phyloP scores from a whole-genome alignment of 2,113 vertebrate genomes.

The Psilopsiagon aymara region DNA sequence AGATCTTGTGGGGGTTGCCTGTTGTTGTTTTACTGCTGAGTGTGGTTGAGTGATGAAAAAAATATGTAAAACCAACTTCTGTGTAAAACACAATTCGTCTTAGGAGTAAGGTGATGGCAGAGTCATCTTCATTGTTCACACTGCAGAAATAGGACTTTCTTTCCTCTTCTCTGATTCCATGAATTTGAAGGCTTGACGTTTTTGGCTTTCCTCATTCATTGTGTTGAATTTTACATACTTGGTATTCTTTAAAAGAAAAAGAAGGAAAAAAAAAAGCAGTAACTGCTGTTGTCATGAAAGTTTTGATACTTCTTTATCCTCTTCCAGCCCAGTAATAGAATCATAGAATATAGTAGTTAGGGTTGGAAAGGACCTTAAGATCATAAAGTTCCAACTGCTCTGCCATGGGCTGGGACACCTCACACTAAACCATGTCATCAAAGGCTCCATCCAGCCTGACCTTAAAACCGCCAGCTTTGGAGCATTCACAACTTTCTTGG shows the following conservation, averaged over 20 bases:
- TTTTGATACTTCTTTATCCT: not conserved
- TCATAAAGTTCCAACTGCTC: no score
- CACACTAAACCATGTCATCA: no score
- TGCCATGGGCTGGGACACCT: no score
- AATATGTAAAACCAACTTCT: not conserved
- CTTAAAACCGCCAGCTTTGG: no score
- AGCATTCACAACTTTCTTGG: no score
- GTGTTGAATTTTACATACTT: not conserved
- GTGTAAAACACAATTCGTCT: not conserved
- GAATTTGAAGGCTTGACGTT: not conserved
- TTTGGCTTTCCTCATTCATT: not conserved
- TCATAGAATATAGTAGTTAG: not conserved
- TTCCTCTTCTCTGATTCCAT: not conserved
- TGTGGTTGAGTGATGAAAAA: not conserved
- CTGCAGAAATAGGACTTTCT: accelerated
- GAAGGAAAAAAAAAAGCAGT: accelerated
- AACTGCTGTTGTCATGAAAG: not conserved
- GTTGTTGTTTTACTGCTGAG: not conserved
- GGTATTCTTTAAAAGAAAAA: not conserved
- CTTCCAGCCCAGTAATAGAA: not conserved
- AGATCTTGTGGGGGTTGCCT: not conserved
- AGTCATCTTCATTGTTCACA: not conserved
- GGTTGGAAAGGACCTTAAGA: no score
- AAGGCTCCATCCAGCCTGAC: no score
- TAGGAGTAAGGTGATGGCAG: not conserved